Evolutionary conservation across 2,888 invertebrate genomes (phyloP), one percentile per base, ranked within the genome.

Genomic region (Dorcus hopei): DNA sequence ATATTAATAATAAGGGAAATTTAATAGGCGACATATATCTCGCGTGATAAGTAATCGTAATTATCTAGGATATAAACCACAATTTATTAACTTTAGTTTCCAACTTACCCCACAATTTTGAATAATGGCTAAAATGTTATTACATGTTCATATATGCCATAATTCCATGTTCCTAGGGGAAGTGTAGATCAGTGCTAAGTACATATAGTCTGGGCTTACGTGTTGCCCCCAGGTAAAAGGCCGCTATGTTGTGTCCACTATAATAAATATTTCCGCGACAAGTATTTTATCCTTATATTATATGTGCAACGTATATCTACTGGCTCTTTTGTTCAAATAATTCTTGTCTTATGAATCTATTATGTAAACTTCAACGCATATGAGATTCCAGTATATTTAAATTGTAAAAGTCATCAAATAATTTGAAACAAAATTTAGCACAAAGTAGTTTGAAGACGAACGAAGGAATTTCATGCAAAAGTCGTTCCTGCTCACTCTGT

Each of bases 41-140:
- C 58, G 23, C 56, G 49, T 48, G 57, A 64, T 63, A 64, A 61
- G 58, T 61, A 57, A 61, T 61, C 61, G 66, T 66, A 66, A 66
- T 66, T 66, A 66, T 65, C 64, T 63, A 52, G 66, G 61, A 65
- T 65, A 63, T 65, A 67, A 65, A 64, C 63, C 62, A 54, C 57
- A 62, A 67, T 67, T 65, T 67, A 65, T 68, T 65, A 64, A 64
- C 66, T 62, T 65, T 66, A 68, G 70, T 69, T 67, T 61, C 63
- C 54, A 70, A 70, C 68, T 70, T 69, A 64, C 65, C 63, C 66
- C 65, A 65, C 68, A 68, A 65, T 68, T 69, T 67, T 70, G 70
- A 69, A 68, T 70, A 70, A 70, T 70, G 68, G 67, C 65, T 66
- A 65, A 68, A 70, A 69, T 70, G 68, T 69, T 68, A 65, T 67